Evolutionary conservation across 2,888 invertebrate species (phyloP), one percentile per base, ranked within the genome.

Genomic region (Luperina testacea): DNA sequence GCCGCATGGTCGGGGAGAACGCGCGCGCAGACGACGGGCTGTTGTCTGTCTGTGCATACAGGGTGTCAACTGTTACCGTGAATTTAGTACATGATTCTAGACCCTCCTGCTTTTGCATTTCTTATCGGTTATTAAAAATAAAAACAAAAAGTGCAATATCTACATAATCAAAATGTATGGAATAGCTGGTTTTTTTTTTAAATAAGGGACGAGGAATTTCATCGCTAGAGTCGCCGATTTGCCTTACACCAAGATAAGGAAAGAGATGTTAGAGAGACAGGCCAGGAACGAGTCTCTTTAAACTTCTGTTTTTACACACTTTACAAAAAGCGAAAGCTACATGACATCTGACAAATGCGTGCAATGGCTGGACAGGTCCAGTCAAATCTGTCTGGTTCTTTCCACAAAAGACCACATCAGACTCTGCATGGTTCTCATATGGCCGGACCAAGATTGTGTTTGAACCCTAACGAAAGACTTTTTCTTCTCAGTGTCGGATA

Each of bases 1-100:
- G 94, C 11, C 96, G 95, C 90, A 95, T 90, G 0, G 96, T 96
- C 38, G 96, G 96, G 2, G 96, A 91, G 92, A 95, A 96, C 88
- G 63, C 61, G 11, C 61, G 72, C 42, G 72, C 75, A 0, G 5
- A 38, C 6, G 20, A 0, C 7, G 82, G 77, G 13, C 85, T 85
- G 75, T 32, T 4, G 15, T 38, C 83, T 89, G 72, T 82, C 82
- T 69, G 51, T 5, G 69, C 2, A 15, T 13, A 32, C 20, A 68
- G 17, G 45, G 45, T 20, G 27, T 6, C 9, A 9, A 42, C n/a
- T n/a, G 15, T 42, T 67, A 42, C 5, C 67, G n/a, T 17, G 42
- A 42, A n/a, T 42, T 42, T 8, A 15, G 24, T n/a, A 67, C 42
- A n/a, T 45, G 17, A 45, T 11, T 20, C 6, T 68, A 45, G 15